Evolutionary conservation across 2,888 invertebrate species (phyloP), one percentile per base, ranked within the genome.

Genomic region (Yponomeuta cagnagella): DNA sequence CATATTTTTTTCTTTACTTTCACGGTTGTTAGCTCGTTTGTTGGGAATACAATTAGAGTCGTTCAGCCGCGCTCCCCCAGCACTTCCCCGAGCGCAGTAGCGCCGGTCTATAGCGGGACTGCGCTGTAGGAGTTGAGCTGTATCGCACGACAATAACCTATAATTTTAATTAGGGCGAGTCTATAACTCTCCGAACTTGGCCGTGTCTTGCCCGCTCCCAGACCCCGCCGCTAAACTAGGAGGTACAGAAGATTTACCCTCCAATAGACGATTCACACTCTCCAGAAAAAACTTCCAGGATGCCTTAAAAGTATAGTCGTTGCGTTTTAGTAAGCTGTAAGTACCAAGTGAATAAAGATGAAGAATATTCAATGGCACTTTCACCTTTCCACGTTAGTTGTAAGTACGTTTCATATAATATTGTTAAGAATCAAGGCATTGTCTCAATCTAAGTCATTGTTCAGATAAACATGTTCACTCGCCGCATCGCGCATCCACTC

Each of bases 101-200:
- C 52, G 52, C 52, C 5, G 33, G 33, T 33, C 33, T 15, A 15
- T 0, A 58, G 52, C 4, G 15, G 52, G 15, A 2, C 5, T 58
- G 2, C 3, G 52, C 52, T 12, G 52, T 58, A 12, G 8, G 43
- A 58, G 52, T 15, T 2, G 52, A 12, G 52, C 23, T 30, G 37
- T 48, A 70, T 23, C 15, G 43, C 70, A 37, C 70, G 65, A 70
- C 70, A 70, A 70, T 64, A 70, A 65, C 70, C 66, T 67, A 70
- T 70, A 70, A 70, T 70, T 70, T 70, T 70, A 70, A 70, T 70
- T 66, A 70, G 64, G 52, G 52, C n/a, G 37, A 67, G 33, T 67
- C 67, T 37, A 69, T 48, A 69, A 69, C 70, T 63, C 63, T 58
- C 33, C n/a, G n/a, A 70, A 70, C 63, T 70, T 63, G 70, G 70